A percentile compares a stretch with the other conserved stretches of the same genome.
These are phyloP conservation scores for Homarus americanus DNA, from an alignment of 1,140 invertebrate species.

Conservation along the genomic window DNA sequence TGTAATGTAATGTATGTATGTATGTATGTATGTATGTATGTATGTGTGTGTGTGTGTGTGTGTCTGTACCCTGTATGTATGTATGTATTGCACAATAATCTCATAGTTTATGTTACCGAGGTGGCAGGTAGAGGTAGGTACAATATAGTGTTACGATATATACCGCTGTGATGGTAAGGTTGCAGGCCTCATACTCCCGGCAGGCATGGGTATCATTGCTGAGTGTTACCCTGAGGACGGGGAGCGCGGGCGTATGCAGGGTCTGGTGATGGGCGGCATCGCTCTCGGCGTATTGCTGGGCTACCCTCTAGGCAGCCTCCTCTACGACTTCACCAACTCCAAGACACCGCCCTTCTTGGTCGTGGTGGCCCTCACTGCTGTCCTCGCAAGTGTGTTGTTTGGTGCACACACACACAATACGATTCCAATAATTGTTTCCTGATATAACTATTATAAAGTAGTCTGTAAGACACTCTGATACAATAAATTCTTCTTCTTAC, in stretches of 20 bases:
- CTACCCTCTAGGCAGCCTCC: constrained; percentile 87
- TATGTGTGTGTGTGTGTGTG: neutral
- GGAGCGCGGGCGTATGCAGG: constrained; percentile 85
- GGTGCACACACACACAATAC: too few species aligned
- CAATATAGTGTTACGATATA: too few species aligned
- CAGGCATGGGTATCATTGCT: constrained; percentile 81
- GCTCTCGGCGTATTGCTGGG: constrained; percentile 88
- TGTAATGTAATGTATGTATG: neutral
- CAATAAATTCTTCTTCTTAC: too few species aligned
- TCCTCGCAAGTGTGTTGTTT: constrained; percentile 77
- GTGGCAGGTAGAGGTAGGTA: too few species aligned
- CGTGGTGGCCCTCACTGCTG: constrained; percentile 82
- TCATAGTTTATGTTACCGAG: too few species aligned
- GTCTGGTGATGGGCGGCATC: constrained; percentile 87
- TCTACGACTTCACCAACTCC: constrained; percentile 85
- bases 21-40: neutral
- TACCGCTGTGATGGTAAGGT: too few species aligned
- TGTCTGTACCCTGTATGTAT: neutral
- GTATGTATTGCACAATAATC: too few species aligned
- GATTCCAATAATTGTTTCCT: too few species aligned
- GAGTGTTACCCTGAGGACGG: constrained; percentile 81
- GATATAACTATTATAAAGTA: too few species aligned
- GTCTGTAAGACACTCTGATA: too few species aligned
- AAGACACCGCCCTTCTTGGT: constrained; percentile 87
- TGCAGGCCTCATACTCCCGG: neutral